Conservation (phyloP, 2,797 vertebrate genomes). For the Glyptemys insculpta region DNA sequence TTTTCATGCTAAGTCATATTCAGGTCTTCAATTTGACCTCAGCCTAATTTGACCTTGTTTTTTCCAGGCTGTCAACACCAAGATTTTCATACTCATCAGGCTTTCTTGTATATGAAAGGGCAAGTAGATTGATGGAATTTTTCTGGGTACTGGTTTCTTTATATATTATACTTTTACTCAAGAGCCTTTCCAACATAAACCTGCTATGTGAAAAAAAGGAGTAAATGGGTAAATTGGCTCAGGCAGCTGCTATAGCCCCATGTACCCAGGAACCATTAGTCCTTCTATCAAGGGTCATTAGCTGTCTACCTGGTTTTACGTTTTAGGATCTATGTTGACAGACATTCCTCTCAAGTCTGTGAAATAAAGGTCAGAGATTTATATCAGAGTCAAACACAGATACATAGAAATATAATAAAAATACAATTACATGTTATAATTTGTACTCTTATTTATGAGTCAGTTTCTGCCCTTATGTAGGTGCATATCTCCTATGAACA, state of each 20-base stretch:
- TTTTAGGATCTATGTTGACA: background rate
- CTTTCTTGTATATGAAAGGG: conserved; percentile 21
- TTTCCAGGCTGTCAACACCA: conserved; percentile 42
- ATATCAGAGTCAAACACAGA: background rate
- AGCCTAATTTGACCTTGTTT: conserved; percentile 54
- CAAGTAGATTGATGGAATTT: background rate
- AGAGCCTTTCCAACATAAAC: background rate
- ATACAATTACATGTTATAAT: background rate
- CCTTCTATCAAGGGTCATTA: background rate
- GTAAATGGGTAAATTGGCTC: background rate
- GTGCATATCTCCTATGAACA: background rate
- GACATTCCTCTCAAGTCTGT: background rate
- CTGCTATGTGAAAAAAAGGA: background rate
- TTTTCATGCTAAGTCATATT: conserved; percentile 28
- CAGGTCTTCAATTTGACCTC: conserved; percentile 1
- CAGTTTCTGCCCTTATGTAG: background rate
- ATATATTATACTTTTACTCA: background rate
- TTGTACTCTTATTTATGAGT: background rate
- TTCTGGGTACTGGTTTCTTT: background rate
- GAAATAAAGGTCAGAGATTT: background rate
- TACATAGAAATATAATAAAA: background rate
- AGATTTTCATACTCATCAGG: conserved; percentile 45
- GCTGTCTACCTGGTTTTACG: background rate
- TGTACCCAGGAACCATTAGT: background rate
- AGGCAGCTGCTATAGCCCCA: background rate